Base-by-base conservation (phyloP, 1,140 invertebrate genomes). In the Ladona fulva region DNA sequence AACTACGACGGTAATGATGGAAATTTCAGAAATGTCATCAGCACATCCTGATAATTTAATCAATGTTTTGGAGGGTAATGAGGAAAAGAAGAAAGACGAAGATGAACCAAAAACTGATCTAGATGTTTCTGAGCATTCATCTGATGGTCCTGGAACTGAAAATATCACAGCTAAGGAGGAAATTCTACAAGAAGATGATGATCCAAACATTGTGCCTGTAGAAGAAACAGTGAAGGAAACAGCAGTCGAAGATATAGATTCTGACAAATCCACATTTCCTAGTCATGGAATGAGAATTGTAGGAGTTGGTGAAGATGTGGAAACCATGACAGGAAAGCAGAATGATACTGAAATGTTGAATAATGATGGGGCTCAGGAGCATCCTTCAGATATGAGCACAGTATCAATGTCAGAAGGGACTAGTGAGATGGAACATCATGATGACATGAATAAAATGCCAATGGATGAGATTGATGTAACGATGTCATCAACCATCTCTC, bases 121-220 rank as follows among this genome's bases (percentile, higher is more conserved):
- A 14, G 24, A 24, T 74, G 74, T 24, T n/a, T 24, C 74, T 74
- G 74, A 74, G 25, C 11, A 74, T 14, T 24, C 25, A 74, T 25
- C 12, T 74, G 74, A 14, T n/a, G 22, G 0, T 74, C 24, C 74
- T 37, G 29, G 24, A 29, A 74, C 76, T 29, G 73, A 66, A 24
- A 78, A 1, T 29, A 42, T 1, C 16, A 25, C 44, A 78, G n/a
- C 29, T 74, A 74, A 74, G 74, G 74, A 77, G 42, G 25, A 12
- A 0, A 22, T 25, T 52, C 80, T 19, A 42, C 80, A 42, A 44
- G 78, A 7, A 75, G 81, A 81, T 24, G 74, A 77, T 44, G 82
- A 80, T 1, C 79, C 82, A 80, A 80, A 78, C n/a, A 75, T 82
- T 22, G 74, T 81, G 66, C 81, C 81, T 25, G 80, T 79, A 14